Percentiles rank a stretch among this genome's conserved stretches.
Evolutionary conservation across 2,888 invertebrate genomes (phyloP).

Genomic region (Selenia dentaria): DNA sequence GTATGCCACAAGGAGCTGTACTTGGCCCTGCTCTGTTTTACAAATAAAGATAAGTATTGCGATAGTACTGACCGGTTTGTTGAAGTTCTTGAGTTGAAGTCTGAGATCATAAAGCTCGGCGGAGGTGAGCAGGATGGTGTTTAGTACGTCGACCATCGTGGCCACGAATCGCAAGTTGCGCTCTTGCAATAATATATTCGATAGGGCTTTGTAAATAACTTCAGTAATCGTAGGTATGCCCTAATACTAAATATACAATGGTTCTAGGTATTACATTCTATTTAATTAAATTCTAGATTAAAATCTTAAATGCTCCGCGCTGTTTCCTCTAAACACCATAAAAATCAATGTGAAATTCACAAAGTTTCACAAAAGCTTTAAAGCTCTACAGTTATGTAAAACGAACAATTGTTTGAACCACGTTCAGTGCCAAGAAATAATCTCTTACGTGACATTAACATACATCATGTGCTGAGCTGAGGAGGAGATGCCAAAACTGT

Average conservation of each 20-base stretch:
- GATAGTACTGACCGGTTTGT: constrained; percentile 36
- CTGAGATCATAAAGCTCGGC: constrained; percentile 96
- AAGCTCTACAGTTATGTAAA: constrained; percentile 16
- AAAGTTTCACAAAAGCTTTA: constrained; percentile 2
- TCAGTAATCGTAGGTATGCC: constrained; percentile 88
- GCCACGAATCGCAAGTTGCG: constrained; percentile 93
- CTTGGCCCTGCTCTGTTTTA: too few relatives aligned
- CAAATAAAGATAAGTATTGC: too few relatives aligned
- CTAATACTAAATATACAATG: too few relatives aligned
- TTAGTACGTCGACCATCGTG: constrained; percentile 96
- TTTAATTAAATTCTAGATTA: too few relatives aligned
- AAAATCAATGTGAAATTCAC: too few relatives aligned
- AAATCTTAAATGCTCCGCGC: too few relatives aligned
- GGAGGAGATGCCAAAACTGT: constrained; percentile 74
- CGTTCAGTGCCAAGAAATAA: constrained; percentile 80
- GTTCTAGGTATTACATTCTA: too few relatives aligned
- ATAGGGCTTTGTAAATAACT: constrained; percentile 95
- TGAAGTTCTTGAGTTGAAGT: constrained; percentile 86
- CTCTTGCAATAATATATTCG: constrained; percentile 91
- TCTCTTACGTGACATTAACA: constrained; percentile 80
- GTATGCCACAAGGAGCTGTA: too few relatives aligned
- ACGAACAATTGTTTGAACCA: constrained; percentile 51
- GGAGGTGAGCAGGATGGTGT: constrained; percentile 96
- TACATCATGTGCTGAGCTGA: constrained; percentile 70
- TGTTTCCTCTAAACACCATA: too few relatives aligned